Evolutionary conservation across 2,113 vertebrate genomes (phyloP).

Genomic region (Polypterus senegalus): DNA sequence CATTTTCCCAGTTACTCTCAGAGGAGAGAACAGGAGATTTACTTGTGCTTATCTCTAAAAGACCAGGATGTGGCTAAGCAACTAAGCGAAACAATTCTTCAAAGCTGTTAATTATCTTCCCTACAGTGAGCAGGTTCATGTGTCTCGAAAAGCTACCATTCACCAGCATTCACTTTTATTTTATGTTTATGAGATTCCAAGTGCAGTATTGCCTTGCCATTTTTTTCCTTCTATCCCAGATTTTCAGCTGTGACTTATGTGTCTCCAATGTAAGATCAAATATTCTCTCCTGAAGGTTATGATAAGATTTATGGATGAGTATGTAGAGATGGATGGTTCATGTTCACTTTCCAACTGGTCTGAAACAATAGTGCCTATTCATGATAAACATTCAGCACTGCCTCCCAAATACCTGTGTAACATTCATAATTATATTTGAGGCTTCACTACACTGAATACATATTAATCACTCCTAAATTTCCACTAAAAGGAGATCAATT

Average conservation of each 20-base stretch:
- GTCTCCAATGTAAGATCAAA: neutral
- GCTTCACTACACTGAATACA: too few species aligned
- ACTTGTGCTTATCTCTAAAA: conserved; percentile 52
- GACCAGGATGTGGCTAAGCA: conserved; percentile 42
- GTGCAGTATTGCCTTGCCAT: neutral
- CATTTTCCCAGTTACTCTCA: conserved; percentile 36
- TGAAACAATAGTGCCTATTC: too few species aligned
- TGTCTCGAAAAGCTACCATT: conserved; percentile 20
- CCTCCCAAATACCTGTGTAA: too few species aligned
- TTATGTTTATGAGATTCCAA: conserved; percentile 23
- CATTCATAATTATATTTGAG: too few species aligned
- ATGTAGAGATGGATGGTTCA: neutral
- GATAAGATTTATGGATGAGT: neutral
- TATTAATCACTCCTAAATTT: too few species aligned
- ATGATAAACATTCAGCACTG: too few species aligned
- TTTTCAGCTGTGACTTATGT: conserved; percentile 13
- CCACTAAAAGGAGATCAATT: too few species aligned
- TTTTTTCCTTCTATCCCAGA: conserved; percentile 11
- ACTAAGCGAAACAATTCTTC: conserved; percentile 48
- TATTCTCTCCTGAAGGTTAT: neutral
- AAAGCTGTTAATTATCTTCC: conserved; percentile 40
- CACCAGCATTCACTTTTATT: conserved; percentile 19
- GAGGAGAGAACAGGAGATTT: conserved; percentile 46
- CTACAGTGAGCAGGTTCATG: conserved; percentile 22
- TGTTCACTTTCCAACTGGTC: neutral